Evolutionary conservation across 2,113 vertebrate species (phyloP), one percentile per base, ranked within the genome.

Genomic region (Ascaphus truei): DNA sequence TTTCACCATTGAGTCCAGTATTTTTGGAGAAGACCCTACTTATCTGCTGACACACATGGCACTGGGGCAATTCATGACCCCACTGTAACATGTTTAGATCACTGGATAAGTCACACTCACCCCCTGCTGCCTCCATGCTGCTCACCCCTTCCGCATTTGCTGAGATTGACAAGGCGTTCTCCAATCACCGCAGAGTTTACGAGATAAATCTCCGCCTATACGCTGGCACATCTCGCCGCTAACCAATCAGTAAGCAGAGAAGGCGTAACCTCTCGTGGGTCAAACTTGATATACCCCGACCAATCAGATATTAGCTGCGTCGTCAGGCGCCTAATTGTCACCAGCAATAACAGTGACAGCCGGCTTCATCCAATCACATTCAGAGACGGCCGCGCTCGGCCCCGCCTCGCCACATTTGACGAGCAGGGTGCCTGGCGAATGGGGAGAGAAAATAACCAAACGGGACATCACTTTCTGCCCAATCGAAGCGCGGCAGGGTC

Each of bases 31-130:
- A n/a, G n/a, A n/a, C n/a, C n/a, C n/a, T n/a, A n/a, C n/a, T n/a
- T n/a, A n/a, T n/a, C n/a, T n/a, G n/a, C n/a, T n/a, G n/a, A n/a
- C n/a, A n/a, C n/a, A n/a, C n/a, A n/a, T n/a, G n/a, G n/a, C n/a
- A n/a, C n/a, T n/a, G n/a, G n/a, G n/a, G n/a, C n/a, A n/a, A n/a
- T n/a, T n/a, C n/a, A n/a, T n/a, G n/a, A n/a, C n/a, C n/a, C n/a
- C n/a, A n/a, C n/a, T n/a, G n/a, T n/a, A n/a, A n/a, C n/a, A n/a
- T n/a, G n/a, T n/a, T n/a, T n/a, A n/a, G n/a, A n/a, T n/a, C n/a
- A n/a, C n/a, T n/a, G n/a, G n/a, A n/a, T n/a, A n/a, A n/a, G 5
- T 12, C 39, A 11, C 8, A 51, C 67, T 61, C 67, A 71, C 67
- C 67, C 27, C 13, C 16, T 9, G 33, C 29, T 5, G 25, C n/a